phyloP scores from a whole-genome alignment of 64 coral and sea anemone genomes.

The Catalaphyllia jardinei region DNA sequence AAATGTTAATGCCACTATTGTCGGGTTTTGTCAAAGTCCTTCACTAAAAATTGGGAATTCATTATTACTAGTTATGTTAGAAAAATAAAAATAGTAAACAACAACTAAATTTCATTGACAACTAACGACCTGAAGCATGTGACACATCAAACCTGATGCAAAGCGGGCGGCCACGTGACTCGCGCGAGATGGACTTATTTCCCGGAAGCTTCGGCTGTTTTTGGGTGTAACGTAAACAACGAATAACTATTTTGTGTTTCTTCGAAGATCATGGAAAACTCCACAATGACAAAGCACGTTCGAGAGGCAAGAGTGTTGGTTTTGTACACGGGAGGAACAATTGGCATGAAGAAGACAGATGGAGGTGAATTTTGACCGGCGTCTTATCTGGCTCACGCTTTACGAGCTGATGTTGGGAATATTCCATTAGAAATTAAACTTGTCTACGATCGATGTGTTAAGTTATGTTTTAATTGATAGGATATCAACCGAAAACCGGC shows the following conservation, averaged over 20 bases:
- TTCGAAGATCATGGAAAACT: slow-evolving; percentile 1
- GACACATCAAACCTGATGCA: background rate
- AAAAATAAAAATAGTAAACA: background rate
- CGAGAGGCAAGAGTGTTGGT: slow-evolving; percentile 66
- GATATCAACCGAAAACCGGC: slow-evolving; percentile 82
- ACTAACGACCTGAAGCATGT: background rate
- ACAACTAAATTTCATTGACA: background rate
- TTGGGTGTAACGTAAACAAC: no score
- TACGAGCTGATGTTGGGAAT: no score
- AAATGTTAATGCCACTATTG: background rate
- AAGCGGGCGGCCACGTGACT: background rate
- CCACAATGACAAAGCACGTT: background rate
- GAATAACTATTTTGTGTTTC: no score
- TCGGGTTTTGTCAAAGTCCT: no score
- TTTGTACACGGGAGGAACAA: slow-evolving; percentile 93
- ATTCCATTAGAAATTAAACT: background rate
- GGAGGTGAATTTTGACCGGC: slow-evolving; percentile 36
- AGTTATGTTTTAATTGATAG: slow-evolving; percentile 22
- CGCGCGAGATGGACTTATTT: background rate
- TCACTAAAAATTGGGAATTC: no score
- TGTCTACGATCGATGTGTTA: background rate
- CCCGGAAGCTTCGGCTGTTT: no score
- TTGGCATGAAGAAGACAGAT: slow-evolving; percentile 92
- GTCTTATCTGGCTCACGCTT: no score
- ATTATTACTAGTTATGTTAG: no score